phyloP scores from a whole-genome alignment of 2,888 invertebrate genomes.

The Beris chalybata region DNA sequence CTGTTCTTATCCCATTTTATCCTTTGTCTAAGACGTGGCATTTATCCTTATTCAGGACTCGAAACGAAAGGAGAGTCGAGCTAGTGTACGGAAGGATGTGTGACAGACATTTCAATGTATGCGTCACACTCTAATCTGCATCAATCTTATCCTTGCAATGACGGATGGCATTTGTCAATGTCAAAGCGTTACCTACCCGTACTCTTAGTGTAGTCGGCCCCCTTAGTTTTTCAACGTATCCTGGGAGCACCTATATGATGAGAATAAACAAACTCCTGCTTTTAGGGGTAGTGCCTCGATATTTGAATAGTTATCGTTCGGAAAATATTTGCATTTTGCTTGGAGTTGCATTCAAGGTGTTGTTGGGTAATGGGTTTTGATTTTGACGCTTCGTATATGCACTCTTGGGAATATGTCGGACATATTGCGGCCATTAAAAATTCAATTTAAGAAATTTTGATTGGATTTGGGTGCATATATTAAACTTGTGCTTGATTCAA shows the following conservation, averaged over 20 bases:
- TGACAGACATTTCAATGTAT: slow-evolving; percentile 46
- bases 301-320: too few relatives aligned
- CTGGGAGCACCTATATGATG: not conserved
- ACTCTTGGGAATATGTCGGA: too few relatives aligned
- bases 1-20: slow-evolving; percentile 38
- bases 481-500: too few relatives aligned
- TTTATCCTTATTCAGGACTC: slow-evolving; percentile 35
- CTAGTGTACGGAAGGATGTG: slow-evolving; percentile 18
- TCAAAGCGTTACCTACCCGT: slow-evolving; percentile 48
- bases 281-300: too few relatives aligned
- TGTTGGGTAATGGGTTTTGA: too few relatives aligned
- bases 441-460: too few relatives aligned
- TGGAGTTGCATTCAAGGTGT: too few relatives aligned
- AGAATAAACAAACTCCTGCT: not conserved
- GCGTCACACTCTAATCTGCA: slow-evolving; percentile 58
- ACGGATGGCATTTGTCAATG: slow-evolving; percentile 58
- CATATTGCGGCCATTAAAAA: too few relatives aligned
- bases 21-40: slow-evolving; percentile 35
- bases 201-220: slow-evolving; percentile 2
- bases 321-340: too few relatives aligned
- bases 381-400: too few relatives aligned
- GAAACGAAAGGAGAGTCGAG: slow-evolving; percentile 6
- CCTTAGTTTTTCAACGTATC: too few relatives aligned
- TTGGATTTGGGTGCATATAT: too few relatives aligned
- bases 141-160: slow-evolving; percentile 59